These are phyloP conservation scores for Philantomba maxwellii DNA, from an alignment of 2,113 vertebrate species.

Conservation along the genomic window DNA sequence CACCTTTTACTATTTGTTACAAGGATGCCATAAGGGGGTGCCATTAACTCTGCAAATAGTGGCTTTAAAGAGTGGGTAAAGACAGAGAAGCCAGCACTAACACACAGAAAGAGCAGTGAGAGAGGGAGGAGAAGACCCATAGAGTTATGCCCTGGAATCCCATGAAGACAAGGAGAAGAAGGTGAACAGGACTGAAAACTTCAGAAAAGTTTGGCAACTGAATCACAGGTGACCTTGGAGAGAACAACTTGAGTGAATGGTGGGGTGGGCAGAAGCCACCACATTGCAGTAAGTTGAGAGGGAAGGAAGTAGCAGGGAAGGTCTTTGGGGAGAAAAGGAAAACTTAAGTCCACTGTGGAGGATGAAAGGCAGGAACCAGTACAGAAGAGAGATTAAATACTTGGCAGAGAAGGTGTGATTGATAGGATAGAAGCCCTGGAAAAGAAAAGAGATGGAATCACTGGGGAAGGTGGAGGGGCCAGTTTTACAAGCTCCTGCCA, in stretches of 20 bases:
- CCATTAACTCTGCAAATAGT: neutral
- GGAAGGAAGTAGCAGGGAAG: neutral
- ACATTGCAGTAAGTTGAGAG: neutral
- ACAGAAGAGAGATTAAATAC: neutral
- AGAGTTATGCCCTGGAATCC: neutral
- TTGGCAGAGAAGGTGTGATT: neutral
- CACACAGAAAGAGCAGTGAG: neutral
- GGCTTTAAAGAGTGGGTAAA: neutral
- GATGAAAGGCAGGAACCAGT: neutral
- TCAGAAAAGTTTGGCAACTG: neutral
- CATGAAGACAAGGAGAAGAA: neutral
- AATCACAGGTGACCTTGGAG: neutral
- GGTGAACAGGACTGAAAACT: neutral
- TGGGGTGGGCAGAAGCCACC: neutral
- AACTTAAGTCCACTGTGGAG: neutral
- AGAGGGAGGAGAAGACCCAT: neutral
- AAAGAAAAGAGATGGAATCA: neutral
- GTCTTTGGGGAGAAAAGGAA: neutral
- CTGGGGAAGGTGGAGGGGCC: neutral
- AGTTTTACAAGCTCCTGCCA: slow-evolving; percentile 41
- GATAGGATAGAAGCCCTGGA: neutral
- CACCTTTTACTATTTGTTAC: neutral
- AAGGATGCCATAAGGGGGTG: neutral
- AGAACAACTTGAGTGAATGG: neutral
- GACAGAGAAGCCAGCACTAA: neutral